Percentiles rank a stretch among this genome's conserved stretches.
Evolutionary conservation across 2,888 invertebrate genomes (phyloP).

Genomic region (Lochmaea capreae): DNA sequence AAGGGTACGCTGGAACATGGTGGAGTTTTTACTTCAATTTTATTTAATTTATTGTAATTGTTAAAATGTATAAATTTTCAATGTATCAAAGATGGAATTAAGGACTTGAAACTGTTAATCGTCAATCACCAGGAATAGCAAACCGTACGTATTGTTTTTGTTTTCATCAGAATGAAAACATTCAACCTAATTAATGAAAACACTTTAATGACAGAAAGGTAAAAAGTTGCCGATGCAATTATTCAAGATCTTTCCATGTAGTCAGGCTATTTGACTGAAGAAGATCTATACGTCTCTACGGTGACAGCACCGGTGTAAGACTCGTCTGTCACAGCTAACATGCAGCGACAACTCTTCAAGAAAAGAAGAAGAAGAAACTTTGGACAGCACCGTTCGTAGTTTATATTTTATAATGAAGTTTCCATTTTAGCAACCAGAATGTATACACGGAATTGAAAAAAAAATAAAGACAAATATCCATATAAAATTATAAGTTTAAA

Average conservation of each 20-base stretch:
- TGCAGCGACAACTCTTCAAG: conserved; percentile 28
- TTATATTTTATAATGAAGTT: conserved; percentile 24
- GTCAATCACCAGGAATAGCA: neutral
- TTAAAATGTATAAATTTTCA: too few species aligned
- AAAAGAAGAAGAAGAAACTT: conserved; percentile 31
- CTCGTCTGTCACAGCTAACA: conserved; percentile 43
- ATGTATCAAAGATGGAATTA: too few species aligned
- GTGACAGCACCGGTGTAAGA: conserved; percentile 48
- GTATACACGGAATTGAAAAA: conserved; percentile 2
- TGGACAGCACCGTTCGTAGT: conserved; percentile 25
- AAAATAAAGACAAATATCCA: neutral
- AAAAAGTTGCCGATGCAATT: conserved; percentile 45
- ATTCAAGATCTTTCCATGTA: conserved; percentile 46
- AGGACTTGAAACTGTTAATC: neutral
- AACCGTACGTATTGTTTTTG: neutral
- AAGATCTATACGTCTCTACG: conserved; percentile 43
- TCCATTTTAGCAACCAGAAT: neutral
- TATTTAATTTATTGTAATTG: too few species aligned
- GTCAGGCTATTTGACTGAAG: conserved; percentile 45
- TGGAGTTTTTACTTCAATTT: too few species aligned
- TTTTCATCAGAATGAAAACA: conserved; percentile 31
- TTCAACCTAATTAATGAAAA: conserved; percentile 46
- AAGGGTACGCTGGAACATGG: too few species aligned
- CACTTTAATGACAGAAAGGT: conserved; percentile 41
- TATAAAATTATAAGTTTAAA: too few species aligned